phyloP scores from a whole-genome alignment of 2,113 vertebrate species.

The Bostrychus sinensis region DNA sequence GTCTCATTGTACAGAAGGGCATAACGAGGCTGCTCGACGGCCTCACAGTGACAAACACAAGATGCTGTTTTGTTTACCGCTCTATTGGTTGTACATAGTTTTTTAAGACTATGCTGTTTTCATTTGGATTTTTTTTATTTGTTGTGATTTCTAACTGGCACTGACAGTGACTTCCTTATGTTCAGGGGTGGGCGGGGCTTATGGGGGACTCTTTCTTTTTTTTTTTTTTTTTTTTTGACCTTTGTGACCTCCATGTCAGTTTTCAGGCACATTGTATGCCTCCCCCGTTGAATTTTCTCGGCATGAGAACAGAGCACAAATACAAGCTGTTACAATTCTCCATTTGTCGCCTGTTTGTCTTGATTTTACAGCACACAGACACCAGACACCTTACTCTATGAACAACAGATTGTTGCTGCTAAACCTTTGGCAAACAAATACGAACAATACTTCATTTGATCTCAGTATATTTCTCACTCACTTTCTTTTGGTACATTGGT shows the following conservation, averaged over 20 bases:
- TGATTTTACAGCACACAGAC: slow-evolving; percentile 47
- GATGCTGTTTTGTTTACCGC: slow-evolving; percentile 84
- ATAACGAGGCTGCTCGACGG: slow-evolving; percentile 85
- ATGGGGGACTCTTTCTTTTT: slow-evolving; percentile 25
- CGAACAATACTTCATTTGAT: background rate
- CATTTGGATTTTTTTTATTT: slow-evolving; percentile 34
- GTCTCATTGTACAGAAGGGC: slow-evolving; percentile 89
- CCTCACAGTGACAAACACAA: slow-evolving; percentile 80
- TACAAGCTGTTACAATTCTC: slow-evolving; percentile 76
- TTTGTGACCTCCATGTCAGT: slow-evolving; percentile 62
- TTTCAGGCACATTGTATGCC: slow-evolving; percentile 45
- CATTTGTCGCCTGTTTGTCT: slow-evolving; percentile 61
- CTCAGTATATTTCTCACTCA: background rate
- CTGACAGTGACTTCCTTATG: slow-evolving; percentile 58
- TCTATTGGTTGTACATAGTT: slow-evolving; percentile 89
- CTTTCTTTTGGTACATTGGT: slow-evolving; percentile 3
- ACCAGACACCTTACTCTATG: background rate
- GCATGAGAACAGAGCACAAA: slow-evolving; percentile 80
- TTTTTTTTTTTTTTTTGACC: slow-evolving; percentile 19
- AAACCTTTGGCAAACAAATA: background rate
- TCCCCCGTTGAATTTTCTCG: slow-evolving; percentile 58
- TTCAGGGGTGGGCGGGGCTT: slow-evolving; percentile 15
- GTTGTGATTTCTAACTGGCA: slow-evolving; percentile 68
- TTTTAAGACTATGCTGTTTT: slow-evolving; percentile 81
- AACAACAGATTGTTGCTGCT: background rate